phyloP scores from a whole-genome alignment of 2,797 vertebrate species.

The Rhodeus uyekii region DNA sequence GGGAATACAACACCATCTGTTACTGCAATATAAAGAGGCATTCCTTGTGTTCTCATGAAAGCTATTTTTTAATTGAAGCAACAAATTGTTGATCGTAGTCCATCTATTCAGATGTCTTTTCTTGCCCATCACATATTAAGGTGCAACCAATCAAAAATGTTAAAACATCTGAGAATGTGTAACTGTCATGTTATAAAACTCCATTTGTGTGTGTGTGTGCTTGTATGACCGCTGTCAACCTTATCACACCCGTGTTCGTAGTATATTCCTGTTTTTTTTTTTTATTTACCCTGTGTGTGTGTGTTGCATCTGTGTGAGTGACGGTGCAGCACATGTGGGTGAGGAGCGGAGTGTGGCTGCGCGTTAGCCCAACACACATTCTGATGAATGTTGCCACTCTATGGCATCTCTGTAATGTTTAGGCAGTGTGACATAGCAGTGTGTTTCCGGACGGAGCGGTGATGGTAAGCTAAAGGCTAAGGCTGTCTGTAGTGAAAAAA shows the following conservation, averaged over 20 bases:
- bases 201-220: conserved; percentile 56
- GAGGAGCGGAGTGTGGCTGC: conserved; percentile 32
- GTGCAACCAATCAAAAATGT: not conserved
- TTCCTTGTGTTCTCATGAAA: not conserved
- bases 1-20: not conserved
- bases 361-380: conserved; percentile 49
- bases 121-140: not conserved
- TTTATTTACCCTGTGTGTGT: conserved; percentile 40
- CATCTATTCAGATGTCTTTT: not conserved
- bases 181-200: not conserved
- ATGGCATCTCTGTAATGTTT: conserved; percentile 75
- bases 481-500: conserved; percentile 51
- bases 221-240: conserved; percentile 62
- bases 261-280: conserved; percentile 38
- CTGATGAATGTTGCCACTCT: conserved; percentile 59
- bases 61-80: not conserved
- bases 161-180: not conserved
- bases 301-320: conserved; percentile 46
- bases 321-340: conserved; percentile 31
- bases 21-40: not conserved
- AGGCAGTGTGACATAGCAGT: conserved; percentile 75
- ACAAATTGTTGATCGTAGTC: not conserved
- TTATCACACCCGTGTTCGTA: conserved; percentile 44
- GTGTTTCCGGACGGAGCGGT: conserved; percentile 73
- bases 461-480: conserved; percentile 77